Conservation (phyloP, 2,113 vertebrate species). For the Xenopus tropicalis region DNA sequence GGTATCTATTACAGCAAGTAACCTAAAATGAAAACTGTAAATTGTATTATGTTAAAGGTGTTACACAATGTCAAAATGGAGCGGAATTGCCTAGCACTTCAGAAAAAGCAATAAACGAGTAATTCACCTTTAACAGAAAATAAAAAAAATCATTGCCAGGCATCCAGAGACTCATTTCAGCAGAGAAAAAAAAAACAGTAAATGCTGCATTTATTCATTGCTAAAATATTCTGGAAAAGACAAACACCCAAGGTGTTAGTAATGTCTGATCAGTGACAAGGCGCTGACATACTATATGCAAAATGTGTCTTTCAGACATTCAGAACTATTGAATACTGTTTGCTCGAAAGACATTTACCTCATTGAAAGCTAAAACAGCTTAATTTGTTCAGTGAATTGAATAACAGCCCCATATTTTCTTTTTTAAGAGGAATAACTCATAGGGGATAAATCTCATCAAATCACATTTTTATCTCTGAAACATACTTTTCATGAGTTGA, state of each 20-base stretch:
- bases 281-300: slow-evolving; percentile 7
- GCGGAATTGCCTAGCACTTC: slow-evolving; percentile 33
- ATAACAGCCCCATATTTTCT: too few relatives aligned
- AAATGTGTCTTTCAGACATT: background rate
- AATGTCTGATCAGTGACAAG: slow-evolving; percentile 20
- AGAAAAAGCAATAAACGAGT: slow-evolving; percentile 42
- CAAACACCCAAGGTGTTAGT: slow-evolving; percentile 28
- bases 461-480: too few relatives aligned
- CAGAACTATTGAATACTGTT: background rate
- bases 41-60: slow-evolving; percentile 41
- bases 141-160: slow-evolving; percentile 38
- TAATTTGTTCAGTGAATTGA: too few relatives aligned
- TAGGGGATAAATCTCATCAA: too few relatives aligned
- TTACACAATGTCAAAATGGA: slow-evolving; percentile 41
- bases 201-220: slow-evolving; percentile 40
- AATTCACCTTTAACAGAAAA: slow-evolving; percentile 42
- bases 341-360: background rate
- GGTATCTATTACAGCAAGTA: slow-evolving; percentile 36
- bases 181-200: slow-evolving; percentile 15
- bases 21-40: slow-evolving; percentile 44
- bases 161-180: slow-evolving; percentile 29
- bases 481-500: too few relatives aligned
- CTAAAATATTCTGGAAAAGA: slow-evolving; percentile 38
- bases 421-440: too few relatives aligned
- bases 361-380: too few relatives aligned